Evolutionary conservation across 2,113 vertebrate species (phyloP).

Genomic region (Carassius carassius): DNA sequence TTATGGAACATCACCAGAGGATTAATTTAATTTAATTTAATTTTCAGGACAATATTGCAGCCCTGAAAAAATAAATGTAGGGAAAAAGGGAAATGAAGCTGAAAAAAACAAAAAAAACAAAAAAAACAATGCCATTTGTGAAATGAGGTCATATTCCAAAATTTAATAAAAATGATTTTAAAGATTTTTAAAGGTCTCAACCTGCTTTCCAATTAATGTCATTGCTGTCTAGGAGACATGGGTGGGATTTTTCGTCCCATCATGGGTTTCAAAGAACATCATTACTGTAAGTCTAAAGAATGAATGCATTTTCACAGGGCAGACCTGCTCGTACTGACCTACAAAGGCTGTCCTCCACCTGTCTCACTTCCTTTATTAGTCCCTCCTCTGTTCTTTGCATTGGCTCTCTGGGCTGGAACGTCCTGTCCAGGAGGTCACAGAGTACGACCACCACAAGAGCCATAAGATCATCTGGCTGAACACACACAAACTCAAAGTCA

Average conservation of each 20-base stretch:
- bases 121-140: neutral
- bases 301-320: neutral
- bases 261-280: neutral
- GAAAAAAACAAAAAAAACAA: neutral
- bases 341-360: conserved; percentile 79
- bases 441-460: conserved; percentile 91
- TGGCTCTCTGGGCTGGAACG: conserved; percentile 75
- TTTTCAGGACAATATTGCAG: too few relatives aligned
- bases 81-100: too few relatives aligned
- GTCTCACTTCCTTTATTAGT: conserved; percentile 77
- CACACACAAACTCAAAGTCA: neutral
- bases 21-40: too few relatives aligned
- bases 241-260: neutral
- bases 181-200: neutral
- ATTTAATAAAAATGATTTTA: too few relatives aligned
- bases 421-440: conserved; percentile 88
- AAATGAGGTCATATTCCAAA: neutral
- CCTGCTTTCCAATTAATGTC: neutral
- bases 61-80: neutral
- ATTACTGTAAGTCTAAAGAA: neutral
- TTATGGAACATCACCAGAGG: neutral
- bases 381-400: conserved; percentile 66
- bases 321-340: conserved; percentile 72
- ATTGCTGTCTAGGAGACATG: neutral
- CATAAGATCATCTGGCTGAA: conserved; percentile 81